Base-by-base conservation (phyloP, 2,113 vertebrate species). In the Salvelinus fontinalis region DNA sequence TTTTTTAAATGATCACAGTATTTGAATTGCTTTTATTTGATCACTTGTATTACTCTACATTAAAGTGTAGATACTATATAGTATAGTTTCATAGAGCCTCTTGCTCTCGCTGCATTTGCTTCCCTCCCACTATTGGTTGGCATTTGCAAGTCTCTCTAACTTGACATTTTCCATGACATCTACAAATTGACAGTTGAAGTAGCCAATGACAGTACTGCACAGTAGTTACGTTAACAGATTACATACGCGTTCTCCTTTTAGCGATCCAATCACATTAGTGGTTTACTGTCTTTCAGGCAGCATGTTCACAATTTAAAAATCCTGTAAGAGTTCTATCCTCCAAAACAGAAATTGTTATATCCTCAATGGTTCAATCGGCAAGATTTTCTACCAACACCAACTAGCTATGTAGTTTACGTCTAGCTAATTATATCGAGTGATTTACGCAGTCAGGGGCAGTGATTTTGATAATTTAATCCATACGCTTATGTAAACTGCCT, bases 321-420 rank as follows among this genome's bases (percentile, higher is more conserved):
- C 84, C 75, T 34, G 12, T 54, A 54, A 18, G 51, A 16, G 16
- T 54, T 54, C 51, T 4, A 54, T 4, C 11, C 48, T 48, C 9
- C 5, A 34, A 34, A 34, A 5, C 31, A 34, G 29, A 31, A 31
- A 31, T 31, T 0, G 29, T 34, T 34, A 34, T 34, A 34, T 6
- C 5, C 31, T 34, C 1, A 34, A 6, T 34, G 31, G 16, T 54
- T 54, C 51, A 8, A 54, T 14, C 14, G 9, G 59, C 18, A 22
- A 22, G n/a, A 13, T 29, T 27, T 1, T 67, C 24, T 5, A 27
- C 22, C 5, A 11, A 14, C 7, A 14, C 5, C 4, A 5, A 62
- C 11, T 54, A 11, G 85, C 67, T 70, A 88, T 90, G 85, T 86
- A 83, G 83, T 85, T 84, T 62, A 67, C 65, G 54, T 29, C 3